phyloP scores from a whole-genome alignment of 2,113 vertebrate species.

The Peromyscus polionotus region DNA sequence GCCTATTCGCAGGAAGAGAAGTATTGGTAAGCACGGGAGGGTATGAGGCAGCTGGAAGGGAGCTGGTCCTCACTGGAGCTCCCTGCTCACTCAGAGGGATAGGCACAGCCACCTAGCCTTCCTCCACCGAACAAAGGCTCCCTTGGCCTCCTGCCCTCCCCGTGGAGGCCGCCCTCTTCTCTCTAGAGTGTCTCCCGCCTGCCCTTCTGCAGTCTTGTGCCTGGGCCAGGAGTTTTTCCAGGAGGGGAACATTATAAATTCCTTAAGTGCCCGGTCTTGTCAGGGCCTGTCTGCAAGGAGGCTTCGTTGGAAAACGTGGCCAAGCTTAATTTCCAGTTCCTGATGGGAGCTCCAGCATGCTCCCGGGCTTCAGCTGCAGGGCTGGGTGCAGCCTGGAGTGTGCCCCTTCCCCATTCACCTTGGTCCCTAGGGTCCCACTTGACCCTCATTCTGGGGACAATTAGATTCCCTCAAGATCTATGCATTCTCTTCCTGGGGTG shows the following conservation, averaged over 20 bases:
- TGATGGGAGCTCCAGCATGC: slow-evolving; percentile 34
- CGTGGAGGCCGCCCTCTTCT: neutral
- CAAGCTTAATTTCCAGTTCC: slow-evolving; percentile 79
- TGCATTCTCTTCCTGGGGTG: neutral
- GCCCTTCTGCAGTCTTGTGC: slow-evolving; percentile 56
- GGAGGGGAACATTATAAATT: slow-evolving; percentile 89
- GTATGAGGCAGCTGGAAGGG: neutral
- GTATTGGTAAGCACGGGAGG: slow-evolving; percentile 92
- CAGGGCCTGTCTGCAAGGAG: slow-evolving; percentile 88
- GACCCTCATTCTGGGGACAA: neutral
- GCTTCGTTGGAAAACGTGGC: slow-evolving; percentile 79
- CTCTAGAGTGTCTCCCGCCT: slow-evolving; percentile 64
- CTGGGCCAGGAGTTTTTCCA: slow-evolving; percentile 84
- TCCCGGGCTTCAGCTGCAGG: slow-evolving; percentile 71
- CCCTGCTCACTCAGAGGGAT: neutral
- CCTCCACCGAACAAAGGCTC: slow-evolving; percentile 23
- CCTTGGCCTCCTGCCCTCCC: neutral
- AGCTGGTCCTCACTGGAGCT: neutral
- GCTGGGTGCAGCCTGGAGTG: slow-evolving; percentile 35
- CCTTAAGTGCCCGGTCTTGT: slow-evolving; percentile 94
- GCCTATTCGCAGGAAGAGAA: slow-evolving; percentile 95
- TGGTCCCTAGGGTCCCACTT: fast-evolving
- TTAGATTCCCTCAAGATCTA: neutral
- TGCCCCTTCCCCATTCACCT: fast-evolving
- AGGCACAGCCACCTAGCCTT: neutral